Percentiles rank a stretch among this genome's conserved stretches.
Evolutionary conservation across 2,113 vertebrate genomes (phyloP).

Genomic region (Microcebus ravelobensis): DNA sequence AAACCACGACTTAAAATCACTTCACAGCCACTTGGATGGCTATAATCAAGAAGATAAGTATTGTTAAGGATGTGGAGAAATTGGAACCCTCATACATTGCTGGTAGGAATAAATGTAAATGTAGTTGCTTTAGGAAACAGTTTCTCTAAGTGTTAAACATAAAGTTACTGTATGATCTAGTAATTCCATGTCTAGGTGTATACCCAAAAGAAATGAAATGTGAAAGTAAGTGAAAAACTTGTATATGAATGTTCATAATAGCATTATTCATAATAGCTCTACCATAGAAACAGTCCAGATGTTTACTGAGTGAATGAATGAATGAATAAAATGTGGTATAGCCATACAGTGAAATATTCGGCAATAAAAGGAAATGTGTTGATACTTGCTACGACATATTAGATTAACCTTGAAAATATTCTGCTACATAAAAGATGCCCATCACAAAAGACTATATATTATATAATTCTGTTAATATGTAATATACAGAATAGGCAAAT

Average conservation of each 20-base stretch:
- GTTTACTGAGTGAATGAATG: not conserved
- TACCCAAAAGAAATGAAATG: not conserved
- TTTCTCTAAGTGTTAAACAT: not conserved
- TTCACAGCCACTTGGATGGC: not conserved
- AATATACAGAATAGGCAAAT: not conserved
- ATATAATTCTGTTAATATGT: not conserved
- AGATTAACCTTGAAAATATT: conserved; percentile 24
- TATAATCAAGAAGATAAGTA: not conserved
- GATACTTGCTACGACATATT: not conserved
- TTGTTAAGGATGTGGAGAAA: not conserved
- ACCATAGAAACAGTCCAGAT: not conserved
- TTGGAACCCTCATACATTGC: not conserved
- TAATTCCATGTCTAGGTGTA: not conserved
- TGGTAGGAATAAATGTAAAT: not conserved
- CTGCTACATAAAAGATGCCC: not conserved
- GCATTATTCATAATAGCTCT: not conserved
- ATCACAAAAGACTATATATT: not conserved
- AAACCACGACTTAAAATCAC: not conserved
- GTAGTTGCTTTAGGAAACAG: not conserved
- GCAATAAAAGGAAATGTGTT: not conserved
- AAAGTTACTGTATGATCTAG: not conserved
- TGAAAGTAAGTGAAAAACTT: not conserved
- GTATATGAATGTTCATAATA: not conserved
- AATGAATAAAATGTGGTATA: conserved; percentile 15
- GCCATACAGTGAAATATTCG: not conserved